Base-by-base conservation (phyloP, 2,113 vertebrate species). In the Rhegmatorhina hoffmannsi region DNA sequence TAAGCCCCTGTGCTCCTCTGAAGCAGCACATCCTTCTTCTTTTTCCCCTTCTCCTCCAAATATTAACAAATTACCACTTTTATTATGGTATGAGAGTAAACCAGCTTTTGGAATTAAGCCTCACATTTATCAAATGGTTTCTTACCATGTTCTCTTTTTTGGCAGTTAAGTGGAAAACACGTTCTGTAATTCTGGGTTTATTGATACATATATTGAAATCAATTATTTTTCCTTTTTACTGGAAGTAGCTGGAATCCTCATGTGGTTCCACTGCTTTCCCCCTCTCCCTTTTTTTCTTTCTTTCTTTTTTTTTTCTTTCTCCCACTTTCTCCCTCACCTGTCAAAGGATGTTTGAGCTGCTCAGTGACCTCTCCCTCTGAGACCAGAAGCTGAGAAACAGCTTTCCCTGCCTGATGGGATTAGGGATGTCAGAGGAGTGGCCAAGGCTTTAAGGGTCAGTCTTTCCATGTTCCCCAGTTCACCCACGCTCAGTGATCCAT, bases 381-480 rank as follows among this genome's bases (percentile, higher is more conserved):
- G 80, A 77, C 36, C 72, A 84, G 74, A 38, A 82, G 70, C 78
- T 50, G 76, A 69, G 73, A 84, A 90, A 86, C 29, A 86, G 60
- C 56, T 90, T 95, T 94, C 36, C 46, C 60, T 69, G 1, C 6
- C 29, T 75, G 81, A 73, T 23, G 56, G 63, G 74, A 87, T 95
- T 81, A 76, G 50, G 83, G 70, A 66, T 78, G 53, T 68, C 56
- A 66, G 87, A 50, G 79, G 29, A 56, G 60, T 20, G 82, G 53
- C 50, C 36, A 38, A 63, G 60, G 36, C 59, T 83, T 89, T 81
- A 77, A 49, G 47, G 47, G 67, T 34, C 0, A 1, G 50, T 69
- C 74, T 78, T 88, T 81, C 76, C 82, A 90, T 95, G 33, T 91
- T 81, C 16, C 44, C 38, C 26, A 29, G 38, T 34, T 93, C 75